Evolutionary conservation across 1,140 invertebrate genomes (phyloP), one percentile per base, ranked within the genome.

Genomic region (Luehdorfia chinensis): DNA sequence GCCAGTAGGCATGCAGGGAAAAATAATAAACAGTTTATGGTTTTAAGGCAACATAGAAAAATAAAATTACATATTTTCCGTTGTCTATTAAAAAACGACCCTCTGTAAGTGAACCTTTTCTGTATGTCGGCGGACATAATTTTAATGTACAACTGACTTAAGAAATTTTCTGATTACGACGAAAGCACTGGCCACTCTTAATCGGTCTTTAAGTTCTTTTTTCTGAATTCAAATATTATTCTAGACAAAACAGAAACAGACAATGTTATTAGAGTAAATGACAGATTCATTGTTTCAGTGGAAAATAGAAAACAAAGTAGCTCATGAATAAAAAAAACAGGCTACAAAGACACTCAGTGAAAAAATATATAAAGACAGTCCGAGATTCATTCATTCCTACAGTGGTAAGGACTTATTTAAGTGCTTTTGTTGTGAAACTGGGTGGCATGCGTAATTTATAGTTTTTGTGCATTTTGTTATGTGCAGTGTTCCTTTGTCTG

Each of bases 371-470:
- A 39, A 39, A 39, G 36, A 23, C 11, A 39, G 12, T 39, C 1
- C n/a, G n/a, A n/a, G 36, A 21, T 14, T 8, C 36, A 23, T 39
- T 25, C 12, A 39, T 14, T 19, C 33, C 18, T 11, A 11, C 16
- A 21, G 34, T 7, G 19, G 18, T 8, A 37, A 37, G 34, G 34
- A 37, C 19, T 37, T 37, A 11, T 37, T 23, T 37, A 37, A 37
- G 19, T 37, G 19, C 34, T 37, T 37, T 37, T 37, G 34, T 14
- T 25, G 4, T 37, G 19, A 14, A 37, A 37, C 34, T 37, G 34
- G 34, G 11, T 37, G 18, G 34, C 18, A 37, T 37, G 18, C 16
- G 34, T 37, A 23, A 37, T 37, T 37, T 37, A 37, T 37, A 37
- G 34, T 23, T 21, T 37, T 23, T 37, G 19, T 37, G 34, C 34